phyloP scores from a whole-genome alignment of 2,888 invertebrate genomes.

The Drosophila tanythrix region DNA sequence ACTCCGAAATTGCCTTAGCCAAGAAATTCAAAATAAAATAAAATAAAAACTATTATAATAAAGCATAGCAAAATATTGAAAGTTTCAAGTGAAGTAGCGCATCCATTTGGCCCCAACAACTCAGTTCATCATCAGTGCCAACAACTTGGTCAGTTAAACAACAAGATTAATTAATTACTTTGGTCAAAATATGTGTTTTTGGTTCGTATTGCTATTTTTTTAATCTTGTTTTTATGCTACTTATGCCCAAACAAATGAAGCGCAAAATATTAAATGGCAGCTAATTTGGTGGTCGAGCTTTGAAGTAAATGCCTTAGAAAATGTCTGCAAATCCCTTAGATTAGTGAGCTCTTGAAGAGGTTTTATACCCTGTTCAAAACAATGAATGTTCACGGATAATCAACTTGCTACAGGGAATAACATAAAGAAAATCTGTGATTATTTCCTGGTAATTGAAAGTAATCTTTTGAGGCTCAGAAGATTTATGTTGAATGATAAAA shows the following conservation, averaged over 20 bases:
- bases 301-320: conserved; percentile 61
- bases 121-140: conserved; percentile 25
- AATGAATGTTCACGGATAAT: background rate
- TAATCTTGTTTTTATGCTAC: conserved; percentile 23
- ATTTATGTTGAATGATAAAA: background rate
- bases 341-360: conserved; percentile 2
- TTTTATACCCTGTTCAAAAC: conserved; percentile 36
- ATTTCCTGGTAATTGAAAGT: background rate
- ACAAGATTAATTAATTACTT: conserved; percentile 64
- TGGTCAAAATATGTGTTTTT: conserved; percentile 21
- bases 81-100: conserved; percentile 61
- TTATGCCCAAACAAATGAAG: conserved; percentile 46
- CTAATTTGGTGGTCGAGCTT: conserved; percentile 48
- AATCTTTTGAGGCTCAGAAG: background rate
- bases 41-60: conserved; percentile 50
- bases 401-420: background rate
- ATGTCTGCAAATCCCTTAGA: conserved; percentile 18
- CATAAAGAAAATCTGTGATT: background rate
- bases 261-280: conserved; percentile 52
- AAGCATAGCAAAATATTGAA: conserved; percentile 64
- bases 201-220: background rate
- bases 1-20: conserved; percentile 41
- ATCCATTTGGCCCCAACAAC: conserved; percentile 16
- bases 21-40: conserved; percentile 20
- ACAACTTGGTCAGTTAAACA: conserved; percentile 48